Percentiles rank a stretch among this genome's conserved stretches.
Evolutionary conservation across 2,888 invertebrate genomes (phyloP).

Genomic region (Hirtodrosophila cameraria): DNA sequence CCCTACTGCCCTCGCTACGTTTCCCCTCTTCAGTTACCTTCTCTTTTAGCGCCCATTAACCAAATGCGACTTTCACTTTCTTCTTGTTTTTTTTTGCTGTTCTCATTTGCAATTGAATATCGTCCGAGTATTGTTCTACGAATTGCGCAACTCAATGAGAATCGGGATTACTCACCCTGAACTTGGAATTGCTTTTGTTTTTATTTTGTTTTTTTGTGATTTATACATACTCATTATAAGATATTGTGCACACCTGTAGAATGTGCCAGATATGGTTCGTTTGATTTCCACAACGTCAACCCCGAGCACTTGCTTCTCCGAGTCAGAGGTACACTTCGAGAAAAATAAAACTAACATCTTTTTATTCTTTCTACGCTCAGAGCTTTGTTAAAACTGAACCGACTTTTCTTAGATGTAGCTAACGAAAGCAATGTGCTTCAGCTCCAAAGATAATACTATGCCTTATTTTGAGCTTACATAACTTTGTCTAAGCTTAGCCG

Average conservation of each 20-base stretch:
- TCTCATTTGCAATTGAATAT: constrained; percentile 27
- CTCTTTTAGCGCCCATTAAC: neutral
- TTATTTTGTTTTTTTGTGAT: constrained; percentile 18
- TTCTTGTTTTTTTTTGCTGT: constrained; percentile 32
- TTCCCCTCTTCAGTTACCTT: neutral
- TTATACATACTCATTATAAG: constrained; percentile 37
- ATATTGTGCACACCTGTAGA: constrained; percentile 51
- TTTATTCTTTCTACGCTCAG: too few relatives aligned
- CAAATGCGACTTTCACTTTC: constrained; percentile 69
- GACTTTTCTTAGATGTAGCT: too few relatives aligned
- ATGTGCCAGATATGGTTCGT: constrained; percentile 11
- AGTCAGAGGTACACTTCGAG: constrained; percentile 2
- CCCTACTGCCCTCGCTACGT: neutral
- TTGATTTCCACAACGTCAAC: constrained; percentile 8
- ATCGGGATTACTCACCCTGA: constrained; percentile 71
- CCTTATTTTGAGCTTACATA: too few relatives aligned
- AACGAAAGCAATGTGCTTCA: too few relatives aligned
- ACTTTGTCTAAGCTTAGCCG: too few relatives aligned
- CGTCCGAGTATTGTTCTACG: constrained; percentile 44
- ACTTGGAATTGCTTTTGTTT: constrained; percentile 53
- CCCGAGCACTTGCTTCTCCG: constrained; percentile 7
- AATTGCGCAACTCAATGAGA: constrained; percentile 39
- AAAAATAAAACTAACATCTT: neutral
- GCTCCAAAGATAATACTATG: too few relatives aligned
- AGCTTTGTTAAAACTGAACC: too few relatives aligned